Conservation (phyloP, 2,888 invertebrate genomes). For the Cheilosia impressa region DNA sequence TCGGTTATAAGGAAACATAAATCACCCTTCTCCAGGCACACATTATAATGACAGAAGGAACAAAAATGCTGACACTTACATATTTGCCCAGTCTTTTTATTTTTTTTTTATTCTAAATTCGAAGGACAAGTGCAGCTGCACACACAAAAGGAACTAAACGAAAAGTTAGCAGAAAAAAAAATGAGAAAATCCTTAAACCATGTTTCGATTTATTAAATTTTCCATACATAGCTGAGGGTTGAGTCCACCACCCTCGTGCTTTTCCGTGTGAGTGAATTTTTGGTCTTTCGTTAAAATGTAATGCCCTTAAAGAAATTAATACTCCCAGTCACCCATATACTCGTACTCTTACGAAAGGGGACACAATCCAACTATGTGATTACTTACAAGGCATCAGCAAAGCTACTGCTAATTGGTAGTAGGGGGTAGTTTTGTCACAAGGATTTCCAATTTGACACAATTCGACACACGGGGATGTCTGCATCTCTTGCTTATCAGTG, state of each 20-base stretch:
- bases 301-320: constrained; percentile 62
- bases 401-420: constrained; percentile 48
- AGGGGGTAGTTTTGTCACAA: neutral
- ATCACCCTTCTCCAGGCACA: constrained; percentile 49
- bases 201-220: constrained; percentile 75
- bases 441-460: constrained; percentile 53
- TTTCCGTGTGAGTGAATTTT: constrained; percentile 68
- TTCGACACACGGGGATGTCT: constrained; percentile 18
- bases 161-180: constrained; percentile 17
- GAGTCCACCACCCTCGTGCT: constrained; percentile 38
- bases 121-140: constrained; percentile 74
- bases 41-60: constrained; percentile 51
- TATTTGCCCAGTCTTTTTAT: constrained; percentile 15
- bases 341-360: constrained; percentile 13
- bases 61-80: constrained; percentile 70
- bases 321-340: too few relatives aligned
- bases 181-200: constrained; percentile 67
- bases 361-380: constrained; percentile 62
- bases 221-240: constrained; percentile 9
- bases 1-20: constrained; percentile 64
- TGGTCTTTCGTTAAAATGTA: constrained; percentile 56
- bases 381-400: constrained; percentile 47
- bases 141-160: constrained; percentile 12
- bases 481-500: constrained; percentile 50
- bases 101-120: constrained; percentile 31